These are phyloP conservation scores for Biston stratarius DNA, from an alignment of 2,888 invertebrate genomes.

Conservation along the genomic window DNA sequence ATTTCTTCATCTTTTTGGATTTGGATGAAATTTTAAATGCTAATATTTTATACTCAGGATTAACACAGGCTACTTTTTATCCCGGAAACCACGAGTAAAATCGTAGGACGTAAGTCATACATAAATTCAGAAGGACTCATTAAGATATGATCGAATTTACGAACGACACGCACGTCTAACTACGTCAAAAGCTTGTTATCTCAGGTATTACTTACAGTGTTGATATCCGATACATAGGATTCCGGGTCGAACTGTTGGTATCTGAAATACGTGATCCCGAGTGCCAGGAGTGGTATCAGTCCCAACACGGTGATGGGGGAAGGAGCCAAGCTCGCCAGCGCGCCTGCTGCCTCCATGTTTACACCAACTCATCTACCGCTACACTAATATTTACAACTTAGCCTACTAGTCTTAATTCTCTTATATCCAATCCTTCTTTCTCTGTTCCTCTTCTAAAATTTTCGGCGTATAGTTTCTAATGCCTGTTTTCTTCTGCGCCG, in stretches of 20 bases:
- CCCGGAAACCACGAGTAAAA: too few relatives aligned
- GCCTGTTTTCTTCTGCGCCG: conserved; percentile 83
- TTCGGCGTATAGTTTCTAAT: conserved; percentile 91
- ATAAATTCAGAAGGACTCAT: too few relatives aligned
- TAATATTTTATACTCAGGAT: too few relatives aligned
- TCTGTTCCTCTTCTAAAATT: conserved; percentile 87
- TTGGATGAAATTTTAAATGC: too few relatives aligned
- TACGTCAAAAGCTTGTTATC: not conserved
- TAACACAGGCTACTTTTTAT: too few relatives aligned
- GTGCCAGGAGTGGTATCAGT: conserved; percentile 92
- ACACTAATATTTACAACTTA: conserved; percentile 81
- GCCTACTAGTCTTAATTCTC: conserved; percentile 74
- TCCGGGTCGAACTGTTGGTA: conserved; percentile 94
- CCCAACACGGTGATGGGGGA: conserved; percentile 89
- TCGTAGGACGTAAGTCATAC: too few relatives aligned
- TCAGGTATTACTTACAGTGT: conserved; percentile 86
- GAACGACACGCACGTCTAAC: not conserved
- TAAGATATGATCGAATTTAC: too few relatives aligned
- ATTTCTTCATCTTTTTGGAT: too few relatives aligned
- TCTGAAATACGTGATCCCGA: conserved; percentile 92
- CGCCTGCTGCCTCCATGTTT: conserved; percentile 83
- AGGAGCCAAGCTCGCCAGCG: conserved; percentile 86
- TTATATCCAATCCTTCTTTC: conserved; percentile 88
- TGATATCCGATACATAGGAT: conserved; percentile 90
- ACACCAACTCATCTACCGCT: conserved; percentile 76